Evolutionary conservation across 2,113 vertebrate species (phyloP).

Genomic region (Clarias magur): DNA sequence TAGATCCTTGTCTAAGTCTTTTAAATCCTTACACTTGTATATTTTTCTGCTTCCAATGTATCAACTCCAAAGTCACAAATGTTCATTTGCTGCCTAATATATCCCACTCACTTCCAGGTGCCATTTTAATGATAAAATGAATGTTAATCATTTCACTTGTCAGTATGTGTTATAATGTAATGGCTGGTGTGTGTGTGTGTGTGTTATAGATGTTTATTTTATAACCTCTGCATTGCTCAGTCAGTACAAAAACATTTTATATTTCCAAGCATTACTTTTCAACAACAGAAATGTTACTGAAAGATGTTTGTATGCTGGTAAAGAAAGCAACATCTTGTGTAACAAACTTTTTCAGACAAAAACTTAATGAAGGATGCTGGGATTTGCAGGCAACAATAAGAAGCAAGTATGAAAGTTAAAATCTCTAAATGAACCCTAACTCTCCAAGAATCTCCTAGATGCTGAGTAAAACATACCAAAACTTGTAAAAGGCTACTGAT

Average conservation of each 20-base stretch:
- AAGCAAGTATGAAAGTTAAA: background rate
- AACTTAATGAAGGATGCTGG: background rate
- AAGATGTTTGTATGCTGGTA: background rate
- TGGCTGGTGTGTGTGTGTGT: too few species aligned
- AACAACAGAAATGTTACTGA: background rate
- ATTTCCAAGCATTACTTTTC: background rate
- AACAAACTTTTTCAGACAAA: background rate
- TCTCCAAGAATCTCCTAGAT: background rate
- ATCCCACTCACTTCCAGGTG: too few species aligned
- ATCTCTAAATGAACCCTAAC: too few species aligned
- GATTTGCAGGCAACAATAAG: background rate
- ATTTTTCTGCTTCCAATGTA: too few species aligned
- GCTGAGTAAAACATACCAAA: background rate
- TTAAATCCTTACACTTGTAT: too few species aligned
- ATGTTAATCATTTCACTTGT: too few species aligned
- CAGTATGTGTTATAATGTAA: too few species aligned
- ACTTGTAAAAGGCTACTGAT: background rate
- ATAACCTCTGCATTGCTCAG: background rate
- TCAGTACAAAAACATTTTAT: background rate
- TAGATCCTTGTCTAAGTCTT: too few species aligned
- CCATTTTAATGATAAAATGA: too few species aligned
- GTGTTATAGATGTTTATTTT: background rate
- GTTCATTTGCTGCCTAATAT: too few species aligned
- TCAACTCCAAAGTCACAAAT: too few species aligned
- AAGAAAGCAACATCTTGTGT: background rate